These are phyloP conservation scores for Acanthosoma haemorrhoidale DNA, from an alignment of 2,888 invertebrate genomes.

Conservation along the genomic window DNA sequence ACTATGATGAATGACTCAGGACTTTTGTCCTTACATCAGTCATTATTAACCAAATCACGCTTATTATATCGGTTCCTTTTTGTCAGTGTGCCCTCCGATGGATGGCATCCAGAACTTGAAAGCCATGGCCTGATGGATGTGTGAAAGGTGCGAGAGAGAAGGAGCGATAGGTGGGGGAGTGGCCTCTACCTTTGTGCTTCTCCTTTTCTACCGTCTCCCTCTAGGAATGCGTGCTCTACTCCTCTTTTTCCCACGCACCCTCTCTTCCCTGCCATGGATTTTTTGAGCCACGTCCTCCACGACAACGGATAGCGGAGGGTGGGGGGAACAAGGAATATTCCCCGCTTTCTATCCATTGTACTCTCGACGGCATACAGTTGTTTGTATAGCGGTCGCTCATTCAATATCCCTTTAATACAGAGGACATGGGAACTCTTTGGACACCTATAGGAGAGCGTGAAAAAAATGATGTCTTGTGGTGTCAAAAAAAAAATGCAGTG, in stretches of 20 bases:
- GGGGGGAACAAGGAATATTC: constrained; percentile 20
- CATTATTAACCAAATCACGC: constrained; percentile 17
- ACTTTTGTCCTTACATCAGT: neutral
- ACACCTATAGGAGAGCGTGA: constrained; percentile 29
- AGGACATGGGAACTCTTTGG: constrained; percentile 27
- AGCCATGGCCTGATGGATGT: constrained; percentile 14
- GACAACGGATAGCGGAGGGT: constrained; percentile 5
- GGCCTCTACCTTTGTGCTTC: constrained; percentile 14
- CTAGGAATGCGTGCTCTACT: constrained; percentile 25
- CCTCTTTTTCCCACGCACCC: constrained; percentile 24
- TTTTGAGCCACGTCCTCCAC: constrained; percentile 18
- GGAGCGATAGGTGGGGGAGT: neutral
- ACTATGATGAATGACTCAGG: neutral
- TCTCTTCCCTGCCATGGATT: constrained; percentile 11
- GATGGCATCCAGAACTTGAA: constrained; percentile 6
- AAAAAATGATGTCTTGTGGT: constrained; percentile 26
- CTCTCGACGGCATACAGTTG: constrained; percentile 19
- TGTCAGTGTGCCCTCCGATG: neutral
- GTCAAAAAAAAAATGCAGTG: constrained; percentile 9
- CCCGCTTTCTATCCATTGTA: constrained; percentile 29
- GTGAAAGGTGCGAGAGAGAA: constrained; percentile 12
- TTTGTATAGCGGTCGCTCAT: constrained; percentile 28
- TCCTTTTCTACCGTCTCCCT: constrained; percentile 16
- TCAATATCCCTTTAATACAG: constrained; percentile 28
- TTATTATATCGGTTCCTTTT: constrained; percentile 14